A percentile compares a stretch with the other conserved stretches of the same genome.
Conservation (phyloP, 2,888 invertebrate genomes). For the Agrilus biguttatus region DNA sequence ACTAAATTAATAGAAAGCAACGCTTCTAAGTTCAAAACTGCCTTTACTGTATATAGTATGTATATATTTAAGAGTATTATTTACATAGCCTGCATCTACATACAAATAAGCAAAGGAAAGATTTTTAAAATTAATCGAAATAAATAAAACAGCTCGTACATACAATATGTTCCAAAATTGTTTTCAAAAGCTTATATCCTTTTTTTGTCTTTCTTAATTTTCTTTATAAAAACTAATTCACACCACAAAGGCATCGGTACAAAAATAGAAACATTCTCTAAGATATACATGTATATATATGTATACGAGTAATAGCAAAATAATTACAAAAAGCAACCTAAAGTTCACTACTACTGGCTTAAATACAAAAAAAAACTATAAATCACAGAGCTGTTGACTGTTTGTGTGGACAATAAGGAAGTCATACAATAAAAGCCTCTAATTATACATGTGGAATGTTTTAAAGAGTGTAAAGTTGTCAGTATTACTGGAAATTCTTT, state of each 20-base stretch:
- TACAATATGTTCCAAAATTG: too few relatives aligned
- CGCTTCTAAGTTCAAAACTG: too few relatives aligned
- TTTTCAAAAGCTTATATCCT: too few relatives aligned
- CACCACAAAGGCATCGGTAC: neutral
- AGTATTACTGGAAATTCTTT: too few relatives aligned
- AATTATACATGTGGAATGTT: neutral
- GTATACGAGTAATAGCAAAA: neutral
- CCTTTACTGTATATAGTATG: too few relatives aligned
- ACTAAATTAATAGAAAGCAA: neutral
- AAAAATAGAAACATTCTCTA: neutral
- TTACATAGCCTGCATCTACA: too few relatives aligned
- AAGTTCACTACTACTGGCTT: neutral
- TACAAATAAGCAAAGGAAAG: too few relatives aligned
- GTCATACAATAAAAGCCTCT: neutral
- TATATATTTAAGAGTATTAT: too few relatives aligned
- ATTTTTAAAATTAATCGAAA: neutral
- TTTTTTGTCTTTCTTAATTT: too few relatives aligned
- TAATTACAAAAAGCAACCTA: neutral
- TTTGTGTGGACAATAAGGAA: neutral
- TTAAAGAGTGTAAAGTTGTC: too few relatives aligned
- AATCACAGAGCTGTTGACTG: neutral
- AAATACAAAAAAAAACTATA: slow-evolving; percentile 3
- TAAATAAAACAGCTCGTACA: too few relatives aligned
- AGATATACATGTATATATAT: neutral
- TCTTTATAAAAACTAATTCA: too few relatives aligned